Conservation (phyloP, 2,113 vertebrate genomes). For the Heteronetta atricapilla region DNA sequence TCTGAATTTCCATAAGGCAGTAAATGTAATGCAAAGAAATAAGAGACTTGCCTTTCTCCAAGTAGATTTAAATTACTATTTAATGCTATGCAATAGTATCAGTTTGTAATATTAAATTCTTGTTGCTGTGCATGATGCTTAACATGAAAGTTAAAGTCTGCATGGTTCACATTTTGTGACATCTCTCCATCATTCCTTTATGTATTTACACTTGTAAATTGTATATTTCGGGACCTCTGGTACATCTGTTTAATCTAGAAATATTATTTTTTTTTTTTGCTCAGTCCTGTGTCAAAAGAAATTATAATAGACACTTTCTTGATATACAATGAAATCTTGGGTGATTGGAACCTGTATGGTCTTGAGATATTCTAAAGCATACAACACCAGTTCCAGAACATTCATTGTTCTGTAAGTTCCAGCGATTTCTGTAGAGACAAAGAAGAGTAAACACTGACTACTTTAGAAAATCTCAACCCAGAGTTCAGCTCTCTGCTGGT, state of each 20-base stretch:
- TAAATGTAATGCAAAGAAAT: background rate
- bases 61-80: background rate
- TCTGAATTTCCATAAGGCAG: background rate
- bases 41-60: background rate
- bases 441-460: background rate
- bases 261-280: background rate
- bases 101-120: constrained; percentile 11
- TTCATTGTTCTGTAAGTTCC: background rate
- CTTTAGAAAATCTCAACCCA: background rate
- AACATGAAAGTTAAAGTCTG: background rate
- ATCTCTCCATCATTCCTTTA: no score
- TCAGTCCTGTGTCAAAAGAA: background rate
- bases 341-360: background rate
- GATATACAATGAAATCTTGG: background rate
- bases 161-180: no score
- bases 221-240: background rate
- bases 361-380: background rate
- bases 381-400: background rate
- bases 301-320: background rate
- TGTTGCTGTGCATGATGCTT: background rate
- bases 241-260: background rate
- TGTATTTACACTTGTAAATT: no score
- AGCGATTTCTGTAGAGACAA: background rate
- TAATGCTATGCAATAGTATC: background rate
- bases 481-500: background rate